Base-by-base conservation (phyloP, 2,113 vertebrate species). In the Sterrhoptilus dennistouni region DNA sequence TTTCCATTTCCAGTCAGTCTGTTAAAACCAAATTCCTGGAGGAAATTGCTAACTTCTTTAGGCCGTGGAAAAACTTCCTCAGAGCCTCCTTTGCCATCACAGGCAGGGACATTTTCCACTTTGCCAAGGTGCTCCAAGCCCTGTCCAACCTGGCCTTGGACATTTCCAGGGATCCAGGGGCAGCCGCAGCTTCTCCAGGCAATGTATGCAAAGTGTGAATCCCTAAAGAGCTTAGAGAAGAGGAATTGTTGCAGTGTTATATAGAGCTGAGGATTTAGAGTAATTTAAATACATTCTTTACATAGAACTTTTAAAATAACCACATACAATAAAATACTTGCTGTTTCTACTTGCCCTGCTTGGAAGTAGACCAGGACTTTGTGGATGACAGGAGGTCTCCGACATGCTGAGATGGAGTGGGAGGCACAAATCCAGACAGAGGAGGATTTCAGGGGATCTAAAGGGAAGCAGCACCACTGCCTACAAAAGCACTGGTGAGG, bases 391-490 rank as follows among this genome's bases (percentile, higher is more conserved):
- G 53, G 72, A 83, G 66, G 81, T 79, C 79, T 65, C 40, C 0
- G 0, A 8, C 0, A 0, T 61, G 75, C 57, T 93, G 83, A 68
- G 91, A 49, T 69, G 78, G 59, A 95, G 85, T 60, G 72, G 49
- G 69, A 95, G 63, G 65, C 54, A 90, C 74, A 68, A 81, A 65
- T 74, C 59, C 75, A 40, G 70, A n/a, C 80, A 63, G 66, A 54
- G 81, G 44, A 83, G 49, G 68, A 50, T 83, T 80, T 56, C 35
- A 40, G 81, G 77, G 74, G 17, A 40, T 76, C 57, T 25, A 6
- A n/a, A 36, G 42, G 63, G 52, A 74, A 18, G 36, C 25, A 72
- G 44, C 69, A 64, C 35, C 44, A 2, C 40, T 72, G 75, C 40
- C 64, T 27, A 38, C 35, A 5, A 59, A 47, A 40, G 29, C 35